Evolutionary conservation across 1,140 invertebrate species (phyloP), one percentile per base, ranked within the genome.

Genomic region (Drosophila elegans): DNA sequence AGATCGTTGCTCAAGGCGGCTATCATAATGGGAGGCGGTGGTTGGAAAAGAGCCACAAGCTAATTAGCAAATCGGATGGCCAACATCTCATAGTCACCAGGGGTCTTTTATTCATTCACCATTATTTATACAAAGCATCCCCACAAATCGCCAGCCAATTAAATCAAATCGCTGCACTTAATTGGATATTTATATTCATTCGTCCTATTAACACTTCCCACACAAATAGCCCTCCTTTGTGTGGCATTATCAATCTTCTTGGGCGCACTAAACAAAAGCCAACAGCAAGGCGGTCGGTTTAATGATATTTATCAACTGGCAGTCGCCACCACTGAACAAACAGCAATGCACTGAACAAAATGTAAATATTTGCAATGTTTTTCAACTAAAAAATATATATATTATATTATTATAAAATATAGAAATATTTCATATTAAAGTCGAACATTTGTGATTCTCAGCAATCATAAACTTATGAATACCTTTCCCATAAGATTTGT

Each of bases 231-330:
- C 44, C 52, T 72, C 51, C 66, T 72, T 41, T 41, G 44, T 71
- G 57, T 29, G 46, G 10, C 41, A 64, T 67, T 73, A 81, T 77
- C 74, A 63, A 75, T 42, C 55, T 55, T 53, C 41, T 36, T 41
- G 51, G 49, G 49, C 34, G 38, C 39, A 29, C 48, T 41, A 59
- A 51, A 77, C 56, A 44, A 64, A 55, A 62, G 61, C 44, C 5
- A 42, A 68, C 38, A 16, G 32, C 54, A 10, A 57, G 63, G 45
- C 64, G 53, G 63, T 46, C 68, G 44, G 67, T 1, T 45, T 69
- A 69, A 77, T 86, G 79, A 86, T 86, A 83, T 83, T 88, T 77
- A 88, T 88, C 83, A 88, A 88, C 21, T 63, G 29, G 53, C 27
- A 61, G 80, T 84, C 36, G 29, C 32, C 69, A 48, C 59, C 27